Evolutionary conservation across 35 echinoderm and acorn worm genomes (phyloP), one percentile per base, ranked within the genome.

Genomic region (Antedon bifida): DNA sequence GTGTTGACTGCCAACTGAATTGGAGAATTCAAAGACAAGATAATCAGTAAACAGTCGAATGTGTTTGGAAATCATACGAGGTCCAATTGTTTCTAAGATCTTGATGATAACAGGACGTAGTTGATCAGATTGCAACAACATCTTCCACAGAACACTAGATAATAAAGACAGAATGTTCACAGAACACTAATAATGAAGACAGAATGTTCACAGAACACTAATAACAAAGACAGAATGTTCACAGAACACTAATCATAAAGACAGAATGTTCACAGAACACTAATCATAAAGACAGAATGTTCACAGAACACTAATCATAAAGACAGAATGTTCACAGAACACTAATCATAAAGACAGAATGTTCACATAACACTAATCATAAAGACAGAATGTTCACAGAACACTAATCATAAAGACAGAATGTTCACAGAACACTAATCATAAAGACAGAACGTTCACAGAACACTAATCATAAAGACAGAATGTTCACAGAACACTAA

Each of bases 11-110:
- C 88, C 95, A 23, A 91, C 95, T n/a, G 95, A 99, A 0, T 86
- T 99, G 0, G 95, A 99, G 83, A 99, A 99, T 76, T 99, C 95
- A 87, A 86, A 91, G 17, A 99, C 95, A 46, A 99, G 85, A 75
- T 89, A 99, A 82, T 99, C 95, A 36, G 95, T 91, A 74, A 99
- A 99, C 17, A 87, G 90, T 64, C 95, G 85, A 79, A 99, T 99
- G 75, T 99, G 95, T 8, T 64, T 86, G 4, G 95, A 92, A 30
- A 99, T 75, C 5, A 51, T 82, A 10, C 91, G 74, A 32, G 95
- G 90, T 33, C 95, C 88, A 35, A 99, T 99, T 7, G 77, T 86
- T 75, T 99, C 95, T 30, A 99, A 34, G 75, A 99, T 82, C 83
- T 99, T 90, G 23, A 92, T 85, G 26, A 87, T 85, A 12, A 92